Evolutionary conservation across 2,888 invertebrate genomes (phyloP), one percentile per base, ranked within the genome.

Genomic region (Smittia sp.): DNA sequence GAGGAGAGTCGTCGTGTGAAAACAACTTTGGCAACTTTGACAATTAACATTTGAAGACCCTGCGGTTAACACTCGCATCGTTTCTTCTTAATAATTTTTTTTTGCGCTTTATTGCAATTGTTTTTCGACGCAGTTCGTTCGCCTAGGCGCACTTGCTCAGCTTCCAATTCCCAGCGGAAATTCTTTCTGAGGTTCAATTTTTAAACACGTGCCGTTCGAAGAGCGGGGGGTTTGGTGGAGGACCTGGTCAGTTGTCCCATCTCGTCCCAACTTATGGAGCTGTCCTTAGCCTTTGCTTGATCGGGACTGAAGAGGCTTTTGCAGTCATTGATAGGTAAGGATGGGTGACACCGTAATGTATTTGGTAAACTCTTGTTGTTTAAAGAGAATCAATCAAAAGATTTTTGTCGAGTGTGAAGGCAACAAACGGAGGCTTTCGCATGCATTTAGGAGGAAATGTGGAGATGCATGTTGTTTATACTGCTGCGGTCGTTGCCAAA

Each of bases 201-300:
- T 81, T 90, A 75, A 82, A 78, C 75, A 88, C 85, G 86, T 82
- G 81, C 75, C 79, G 82, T 15, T 75, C 79, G 62, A 77, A 79
- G 1, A 76, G 87, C 65, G 96, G 96, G 46, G 97, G 97, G 0
- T 97, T 95, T 85, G 91, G 91, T 74, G 99, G 99, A 73, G 98
- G 98, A 0, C 98, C 98, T 0, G 89, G 90, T 0, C 98, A 99
- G 81, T 85, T 87, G 78, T 86, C 98, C 20, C 99, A 99, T 83
- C 85, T 99, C 74, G 99, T 98, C 0, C 91, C 98, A 1, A 99
- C 98, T 0, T 99, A 98, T 84, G 98, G 98, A 65, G 97, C 98
- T 75, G 90, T 99, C 0, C 96, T 94, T 85, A 91, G 96, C 25
- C 84, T 99, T 3, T 92, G 93, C 79, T 93, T 93, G 74, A 89